Conservation (phyloP, 2,888 invertebrate genomes). For the Pimpla rufipes region DNA sequence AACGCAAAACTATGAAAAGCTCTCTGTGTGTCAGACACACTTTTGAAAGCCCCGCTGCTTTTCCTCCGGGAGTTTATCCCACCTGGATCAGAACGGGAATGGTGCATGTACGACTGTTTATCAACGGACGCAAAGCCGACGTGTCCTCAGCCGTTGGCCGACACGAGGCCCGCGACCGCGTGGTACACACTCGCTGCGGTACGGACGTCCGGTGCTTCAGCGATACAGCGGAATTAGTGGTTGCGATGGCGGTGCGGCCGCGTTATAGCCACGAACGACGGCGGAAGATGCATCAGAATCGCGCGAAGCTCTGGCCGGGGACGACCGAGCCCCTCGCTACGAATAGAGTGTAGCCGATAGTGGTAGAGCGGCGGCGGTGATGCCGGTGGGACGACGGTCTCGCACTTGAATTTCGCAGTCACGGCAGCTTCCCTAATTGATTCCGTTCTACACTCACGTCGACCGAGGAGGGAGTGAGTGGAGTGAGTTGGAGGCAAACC, state of each 20-base stretch:
- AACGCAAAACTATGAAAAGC: too few relatives aligned
- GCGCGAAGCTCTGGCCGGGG: constrained; percentile 41
- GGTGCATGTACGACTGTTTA: neutral
- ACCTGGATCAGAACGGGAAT: neutral
- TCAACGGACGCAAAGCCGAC: neutral
- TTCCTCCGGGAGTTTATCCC: neutral
- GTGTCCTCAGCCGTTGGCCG: constrained; percentile 25
- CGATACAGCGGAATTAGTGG: constrained; percentile 50
- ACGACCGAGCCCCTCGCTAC: neutral
- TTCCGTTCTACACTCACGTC: constrained; percentile 66
- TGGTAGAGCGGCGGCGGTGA: constrained; percentile 12
- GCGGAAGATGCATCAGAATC: constrained; percentile 51
- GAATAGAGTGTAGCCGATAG: constrained; percentile 5
- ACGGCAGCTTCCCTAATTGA: constrained; percentile 72
- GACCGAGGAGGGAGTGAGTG: constrained; percentile 44
- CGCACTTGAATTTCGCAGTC: constrained; percentile 68
- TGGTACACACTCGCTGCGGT: constrained; percentile 43
- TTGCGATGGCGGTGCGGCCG: constrained; percentile 23
- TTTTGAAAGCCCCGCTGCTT: too few relatives aligned
- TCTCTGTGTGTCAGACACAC: too few relatives aligned
- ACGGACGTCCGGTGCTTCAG: constrained; percentile 36
- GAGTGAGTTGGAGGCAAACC: constrained; percentile 49
- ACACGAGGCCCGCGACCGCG: constrained; percentile 37
- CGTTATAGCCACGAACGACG: constrained; percentile 31
- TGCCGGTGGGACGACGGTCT: constrained; percentile 38